These are phyloP conservation scores for Platycheirus albimanus DNA, from an alignment of 2,888 invertebrate species.

Conservation along the genomic window DNA sequence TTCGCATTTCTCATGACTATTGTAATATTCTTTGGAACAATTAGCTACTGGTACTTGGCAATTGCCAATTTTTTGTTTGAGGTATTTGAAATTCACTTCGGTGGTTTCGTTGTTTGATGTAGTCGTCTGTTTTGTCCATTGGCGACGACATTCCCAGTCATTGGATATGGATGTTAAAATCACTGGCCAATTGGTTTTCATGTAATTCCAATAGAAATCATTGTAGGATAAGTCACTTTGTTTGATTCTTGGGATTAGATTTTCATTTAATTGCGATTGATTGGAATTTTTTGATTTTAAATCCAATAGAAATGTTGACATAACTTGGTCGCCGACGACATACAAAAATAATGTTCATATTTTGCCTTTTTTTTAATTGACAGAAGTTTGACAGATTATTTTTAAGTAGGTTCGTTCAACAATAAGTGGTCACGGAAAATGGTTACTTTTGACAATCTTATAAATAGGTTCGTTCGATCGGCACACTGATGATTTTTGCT, in stretches of 20 bases:
- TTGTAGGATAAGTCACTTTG: slow-evolving; percentile 82
- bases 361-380: too few relatives aligned
- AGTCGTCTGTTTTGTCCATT: slow-evolving; percentile 84
- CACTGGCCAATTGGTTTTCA: slow-evolving; percentile 86
- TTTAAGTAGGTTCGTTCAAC: too few relatives aligned
- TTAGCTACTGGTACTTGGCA: slow-evolving; percentile 90
- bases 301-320: slow-evolving; percentile 68
- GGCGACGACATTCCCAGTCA: slow-evolving; percentile 86
- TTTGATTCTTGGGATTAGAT: slow-evolving; percentile 60
- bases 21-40: slow-evolving; percentile 89
- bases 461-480: too few relatives aligned
- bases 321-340: slow-evolving; percentile 61
- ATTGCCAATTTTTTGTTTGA: slow-evolving; percentile 85
- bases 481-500: too few relatives aligned
- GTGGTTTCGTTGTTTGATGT: slow-evolving; percentile 75
- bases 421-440: too few relatives aligned
- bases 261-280: slow-evolving; percentile 54
- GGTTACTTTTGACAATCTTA: too few relatives aligned
- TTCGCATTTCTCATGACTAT: slow-evolving; percentile 88
- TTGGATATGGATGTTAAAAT: slow-evolving; percentile 86
- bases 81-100: slow-evolving; percentile 86
- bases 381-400: too few relatives aligned
- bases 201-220: slow-evolving; percentile 85
- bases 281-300: slow-evolving; percentile 55
- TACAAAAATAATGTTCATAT: slow-evolving; percentile 25